Conservation (phyloP, 2,888 invertebrate genomes). For the Drosophila affinis region DNA sequence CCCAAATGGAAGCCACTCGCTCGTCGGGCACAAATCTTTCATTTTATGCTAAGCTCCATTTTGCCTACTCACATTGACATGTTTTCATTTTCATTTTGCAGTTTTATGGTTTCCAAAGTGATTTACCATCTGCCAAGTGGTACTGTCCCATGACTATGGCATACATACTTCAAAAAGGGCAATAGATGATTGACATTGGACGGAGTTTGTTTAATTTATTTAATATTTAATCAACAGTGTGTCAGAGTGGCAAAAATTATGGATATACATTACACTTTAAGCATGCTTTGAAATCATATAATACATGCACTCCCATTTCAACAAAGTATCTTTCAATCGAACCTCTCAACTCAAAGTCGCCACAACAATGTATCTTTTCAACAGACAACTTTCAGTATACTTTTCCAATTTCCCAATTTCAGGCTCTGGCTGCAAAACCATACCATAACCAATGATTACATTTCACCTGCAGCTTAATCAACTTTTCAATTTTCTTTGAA, state of each 20-base stretch:
- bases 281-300: no score
- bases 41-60: conserved; percentile 35
- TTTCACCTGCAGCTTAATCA: conserved; percentile 31
- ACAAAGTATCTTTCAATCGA: not conserved
- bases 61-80: conserved; percentile 9
- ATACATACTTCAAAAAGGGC: not conserved
- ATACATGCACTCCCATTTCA: no score
- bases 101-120: conserved; percentile 15
- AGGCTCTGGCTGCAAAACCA: not conserved
- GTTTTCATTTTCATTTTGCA: conserved; percentile 19
- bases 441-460: conserved; percentile 2
- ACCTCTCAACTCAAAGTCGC: not conserved
- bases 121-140: conserved; percentile 9
- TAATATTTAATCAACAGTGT: not conserved
- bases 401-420: not conserved
- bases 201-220: not conserved
- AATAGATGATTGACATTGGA: not conserved
- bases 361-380: not conserved
- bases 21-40: conserved; percentile 40
- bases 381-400: not conserved
- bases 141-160: not conserved
- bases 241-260: not conserved
- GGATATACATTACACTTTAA: no score
- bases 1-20: not conserved
- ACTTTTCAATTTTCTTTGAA: conserved; percentile 47